Evolutionary conservation across 1,140 invertebrate genomes (phyloP), one percentile per base, ranked within the genome.

Genomic region (Grapholita molesta): DNA sequence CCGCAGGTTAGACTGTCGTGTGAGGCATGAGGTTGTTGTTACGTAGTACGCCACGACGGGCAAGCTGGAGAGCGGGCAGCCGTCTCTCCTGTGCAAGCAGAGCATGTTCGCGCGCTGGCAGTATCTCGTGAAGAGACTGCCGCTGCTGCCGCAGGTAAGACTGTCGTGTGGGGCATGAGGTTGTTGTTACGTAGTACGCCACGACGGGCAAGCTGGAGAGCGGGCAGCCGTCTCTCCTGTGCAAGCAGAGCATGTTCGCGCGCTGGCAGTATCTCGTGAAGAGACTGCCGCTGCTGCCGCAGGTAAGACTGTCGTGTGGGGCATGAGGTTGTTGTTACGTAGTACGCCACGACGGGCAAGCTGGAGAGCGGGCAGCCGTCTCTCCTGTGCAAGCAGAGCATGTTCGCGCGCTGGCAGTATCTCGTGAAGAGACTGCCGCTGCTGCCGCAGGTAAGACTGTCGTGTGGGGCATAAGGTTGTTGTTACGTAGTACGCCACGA

Each of bases 41-140:
- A n/a, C n/a, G n/a, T n/a, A n/a, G 32, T 57, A n/a, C 15, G n/a
- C n/a, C 3, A 6, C 7, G 15, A 15, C 57, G 12, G 25, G 24
- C 23, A 61, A 28, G 25, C 55, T 24, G 55, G 11, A 12, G 11
- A 28, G 93, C 72, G 94, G 96, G 35, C 80, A 94, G 75, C 93
- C 94, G 0, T 97, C 96, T 0, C 92, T 96, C 70, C 93, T 98
- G 35, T 97, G 96, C 70, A 98, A 98, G 84, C 95, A 96, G 77
- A 93, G 93, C 33, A 94, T 97, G 77, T 97, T 96, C 79, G 92
- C 92, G 57, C 92, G 94, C 66, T 97, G 90, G 91, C 80, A 82
- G 38, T 79, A 87, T 66, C 65, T 92, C 2, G 77, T 84, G 6
- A 71, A 70, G 6, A 28, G 70, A 8, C 72, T 92, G 64, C 80